Conservation (phyloP, 2,113 vertebrate genomes). For the Apus apus region DNA sequence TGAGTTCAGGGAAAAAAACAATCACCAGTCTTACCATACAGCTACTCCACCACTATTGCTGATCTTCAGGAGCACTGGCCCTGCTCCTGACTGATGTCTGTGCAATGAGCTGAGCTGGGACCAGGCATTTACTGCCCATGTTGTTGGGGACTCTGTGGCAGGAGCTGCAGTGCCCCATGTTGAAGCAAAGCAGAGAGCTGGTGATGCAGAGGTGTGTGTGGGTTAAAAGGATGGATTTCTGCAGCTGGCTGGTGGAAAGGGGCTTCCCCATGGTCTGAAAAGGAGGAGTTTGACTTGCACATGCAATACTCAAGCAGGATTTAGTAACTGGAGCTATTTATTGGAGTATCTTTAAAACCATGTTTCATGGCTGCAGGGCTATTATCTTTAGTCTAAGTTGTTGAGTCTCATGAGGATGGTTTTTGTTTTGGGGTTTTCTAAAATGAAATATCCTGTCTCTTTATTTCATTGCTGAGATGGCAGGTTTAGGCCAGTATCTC, state of each 20-base stretch:
- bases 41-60: neutral
- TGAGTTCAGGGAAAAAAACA: neutral
- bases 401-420: neutral
- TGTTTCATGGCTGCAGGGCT: neutral
- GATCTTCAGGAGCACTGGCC: neutral
- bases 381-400: slow-evolving; percentile 13
- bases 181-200: neutral
- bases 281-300: neutral
- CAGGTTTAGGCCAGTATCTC: slow-evolving; percentile 19
- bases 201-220: neutral
- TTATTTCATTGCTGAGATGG: slow-evolving; percentile 46
- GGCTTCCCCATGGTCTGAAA: neutral
- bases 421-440: neutral
- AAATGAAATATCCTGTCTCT: slow-evolving; percentile 26
- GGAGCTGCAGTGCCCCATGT: neutral
- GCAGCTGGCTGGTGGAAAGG: neutral
- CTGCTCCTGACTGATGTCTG: neutral
- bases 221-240: neutral
- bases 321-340: neutral
- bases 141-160: neutral
- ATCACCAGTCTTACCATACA: neutral
- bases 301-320: neutral
- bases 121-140: accelerated
- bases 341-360: neutral
- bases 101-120: neutral